Evolutionary conservation across 2,888 invertebrate species (phyloP), one percentile per base, ranked within the genome.

Genomic region (Mythimna pallens): DNA sequence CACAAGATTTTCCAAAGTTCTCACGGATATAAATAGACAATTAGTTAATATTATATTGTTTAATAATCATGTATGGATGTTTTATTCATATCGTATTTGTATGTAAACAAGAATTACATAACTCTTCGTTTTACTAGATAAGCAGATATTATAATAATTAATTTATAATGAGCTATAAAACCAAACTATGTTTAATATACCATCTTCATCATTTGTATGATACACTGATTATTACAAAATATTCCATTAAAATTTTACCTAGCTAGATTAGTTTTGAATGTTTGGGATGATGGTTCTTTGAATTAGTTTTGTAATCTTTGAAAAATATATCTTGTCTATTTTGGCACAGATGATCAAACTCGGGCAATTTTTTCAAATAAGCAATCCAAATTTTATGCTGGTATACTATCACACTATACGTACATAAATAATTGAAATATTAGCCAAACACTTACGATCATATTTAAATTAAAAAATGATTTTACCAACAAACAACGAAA

Each of bases 1-100:
- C 30, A 30, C 30, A 30, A 57, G 59, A 1, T 36, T 43, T 34
- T 58, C 7, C 43, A 55, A 59, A 63, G 66, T 71, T 75, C 70
- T 59, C 70, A 73, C 64, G 52, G 34, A 50, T 66, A 55, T 59
- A 66, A 52, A 76, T 71, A 66, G 58, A 59, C n/a, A 68, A 65
- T 82, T 73, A 72, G 40, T 75, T 47, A 69, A 73, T 79, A 65
- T 59, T 70, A 50, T 61, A 64, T 69, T 66, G 57, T 73, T 75
- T 70, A 73, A 68, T 67, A 70, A 78, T 59, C 36, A 61, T 34
- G 14, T 34, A 54, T 40, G 10, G 25, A 78, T 66, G 50, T 65
- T 82, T 69, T 54, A 82, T 71, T 65, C 52, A 79, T 73, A 9
- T 20, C 34, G 34, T 52, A 71, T 17, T 54, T 12, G 62, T 55